phyloP scores from a whole-genome alignment of 2,113 vertebrate genomes.

The Ctenomys sociabilis region DNA sequence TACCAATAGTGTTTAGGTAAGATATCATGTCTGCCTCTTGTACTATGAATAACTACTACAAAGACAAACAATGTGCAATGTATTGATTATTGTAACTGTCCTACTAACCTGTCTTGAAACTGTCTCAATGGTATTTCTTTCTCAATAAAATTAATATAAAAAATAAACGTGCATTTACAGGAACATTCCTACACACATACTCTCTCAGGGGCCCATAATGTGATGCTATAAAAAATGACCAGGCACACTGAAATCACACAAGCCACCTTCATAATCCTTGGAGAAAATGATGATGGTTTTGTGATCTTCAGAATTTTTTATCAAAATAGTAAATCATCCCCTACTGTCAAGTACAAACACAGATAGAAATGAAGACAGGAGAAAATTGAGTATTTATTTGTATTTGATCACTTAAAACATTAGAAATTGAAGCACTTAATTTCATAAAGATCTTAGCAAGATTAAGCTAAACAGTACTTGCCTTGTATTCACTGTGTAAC shows the following conservation, averaged over 20 bases:
- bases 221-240: background rate
- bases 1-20: no score
- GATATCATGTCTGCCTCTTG: no score
- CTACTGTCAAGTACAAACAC: background rate
- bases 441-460: conserved; percentile 34
- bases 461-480: background rate
- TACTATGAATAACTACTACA: no score
- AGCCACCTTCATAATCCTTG: background rate
- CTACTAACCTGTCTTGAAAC: no score
- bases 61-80: no score
- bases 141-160: no score
- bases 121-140: no score
- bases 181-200: background rate
- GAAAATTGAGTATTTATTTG: conserved; percentile 5
- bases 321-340: conserved; percentile 21
- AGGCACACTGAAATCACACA: background rate
- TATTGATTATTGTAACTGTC: no score
- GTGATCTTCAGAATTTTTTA: conserved; percentile 31
- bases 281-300: background rate
- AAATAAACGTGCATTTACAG: background rate
- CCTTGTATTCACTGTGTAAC: background rate
- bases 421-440: background rate
- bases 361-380: conserved; percentile 1
- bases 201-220: background rate
- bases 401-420: conserved; percentile 20